Evolutionary conservation across 2,797 vertebrate genomes (phyloP).

Genomic region (Uromys caudimaculatus): DNA sequence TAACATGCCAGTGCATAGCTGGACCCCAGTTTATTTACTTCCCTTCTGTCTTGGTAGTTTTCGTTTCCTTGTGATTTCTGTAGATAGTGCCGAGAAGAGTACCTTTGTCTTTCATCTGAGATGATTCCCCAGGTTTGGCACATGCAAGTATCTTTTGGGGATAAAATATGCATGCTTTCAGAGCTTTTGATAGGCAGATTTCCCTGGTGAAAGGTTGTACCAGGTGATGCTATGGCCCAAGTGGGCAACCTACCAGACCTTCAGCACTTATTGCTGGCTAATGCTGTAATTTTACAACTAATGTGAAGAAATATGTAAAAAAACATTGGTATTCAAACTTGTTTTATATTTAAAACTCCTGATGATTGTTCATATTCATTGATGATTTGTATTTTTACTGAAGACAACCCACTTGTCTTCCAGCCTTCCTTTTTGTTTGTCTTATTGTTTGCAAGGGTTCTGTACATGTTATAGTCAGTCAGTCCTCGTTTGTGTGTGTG

Average conservation of each 20-base stretch:
- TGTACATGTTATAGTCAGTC: neutral
- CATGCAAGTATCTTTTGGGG: neutral
- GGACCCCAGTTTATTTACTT: neutral
- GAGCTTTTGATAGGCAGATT: neutral
- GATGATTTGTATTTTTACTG: conserved; percentile 23
- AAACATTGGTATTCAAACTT: neutral
- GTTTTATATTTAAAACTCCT: conserved; percentile 38
- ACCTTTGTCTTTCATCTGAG: neutral
- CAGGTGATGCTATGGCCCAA: neutral
- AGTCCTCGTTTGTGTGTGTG: neutral
- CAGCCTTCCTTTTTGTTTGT: neutral
- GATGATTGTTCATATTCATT: neutral
- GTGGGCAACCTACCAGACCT: neutral
- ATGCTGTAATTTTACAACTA: neutral
- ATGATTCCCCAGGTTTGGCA: neutral
- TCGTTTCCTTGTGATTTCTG: neutral
- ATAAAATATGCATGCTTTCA: neutral
- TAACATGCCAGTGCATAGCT: neutral
- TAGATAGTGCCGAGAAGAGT: neutral
- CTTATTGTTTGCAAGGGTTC: neutral
- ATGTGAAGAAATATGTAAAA: neutral
- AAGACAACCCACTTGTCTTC: neutral
- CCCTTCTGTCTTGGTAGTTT: neutral
- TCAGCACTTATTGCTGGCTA: neutral
- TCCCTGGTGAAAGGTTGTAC: neutral